Conservation (phyloP, 1,140 invertebrate species). For the Drosophila sucinea region DNA sequence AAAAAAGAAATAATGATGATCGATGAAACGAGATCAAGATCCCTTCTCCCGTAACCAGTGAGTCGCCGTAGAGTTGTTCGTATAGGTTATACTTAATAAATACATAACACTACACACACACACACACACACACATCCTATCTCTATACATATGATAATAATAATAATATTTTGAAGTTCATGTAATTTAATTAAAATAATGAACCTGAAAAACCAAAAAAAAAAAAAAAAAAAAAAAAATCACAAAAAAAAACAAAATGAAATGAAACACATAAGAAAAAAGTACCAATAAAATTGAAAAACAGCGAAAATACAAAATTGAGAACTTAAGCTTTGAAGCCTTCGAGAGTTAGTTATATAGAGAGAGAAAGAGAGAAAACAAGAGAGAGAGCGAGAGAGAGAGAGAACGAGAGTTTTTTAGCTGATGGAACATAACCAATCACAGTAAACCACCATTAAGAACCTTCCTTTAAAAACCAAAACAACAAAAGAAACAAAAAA, state of each 20-base stretch:
- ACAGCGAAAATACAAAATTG: conserved; percentile 21
- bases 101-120: conserved; percentile 70
- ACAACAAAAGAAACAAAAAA: conserved; percentile 51
- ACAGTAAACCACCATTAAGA: conserved; percentile 34
- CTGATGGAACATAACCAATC: conserved; percentile 10
- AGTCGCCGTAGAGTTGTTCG: conserved; percentile 52
- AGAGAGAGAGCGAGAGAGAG: neutral
- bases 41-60: conserved; percentile 22
- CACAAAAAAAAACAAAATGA: conserved; percentile 38
- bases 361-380: conserved; percentile 6
- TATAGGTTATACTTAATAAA: conserved; percentile 77
- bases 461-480: conserved; percentile 20
- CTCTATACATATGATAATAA: conserved; percentile 70
- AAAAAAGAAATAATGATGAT: neutral
- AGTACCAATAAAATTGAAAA: conserved; percentile 35
- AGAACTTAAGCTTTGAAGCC: conserved; percentile 25
- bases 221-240: conserved; percentile 42
- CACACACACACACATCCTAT: conserved; percentile 56
- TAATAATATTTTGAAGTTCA: conserved; percentile 81
- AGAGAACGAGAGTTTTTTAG: neutral
- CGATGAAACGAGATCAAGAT: conserved; percentile 22
- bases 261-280: conserved; percentile 36
- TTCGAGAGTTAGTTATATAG: neutral
- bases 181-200: conserved; percentile 82
- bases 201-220: conserved; percentile 71